Conservation (phyloP, 2,113 vertebrate genomes). For the Lycaon pictus region DNA sequence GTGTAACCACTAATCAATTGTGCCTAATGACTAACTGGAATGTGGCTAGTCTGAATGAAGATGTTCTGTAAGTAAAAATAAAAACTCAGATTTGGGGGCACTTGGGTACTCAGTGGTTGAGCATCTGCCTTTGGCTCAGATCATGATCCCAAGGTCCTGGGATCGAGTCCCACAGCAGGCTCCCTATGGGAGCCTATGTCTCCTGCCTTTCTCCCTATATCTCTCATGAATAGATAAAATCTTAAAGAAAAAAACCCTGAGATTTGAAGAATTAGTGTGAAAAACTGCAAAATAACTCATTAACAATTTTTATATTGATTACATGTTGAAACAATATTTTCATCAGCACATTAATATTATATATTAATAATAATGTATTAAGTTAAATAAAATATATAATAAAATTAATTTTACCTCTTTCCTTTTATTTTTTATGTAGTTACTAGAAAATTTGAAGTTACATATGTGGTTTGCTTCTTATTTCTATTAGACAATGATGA, state of each 20-base stretch:
- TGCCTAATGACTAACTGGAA: background rate
- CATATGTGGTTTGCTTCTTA: background rate
- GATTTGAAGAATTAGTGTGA: background rate
- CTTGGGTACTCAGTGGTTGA: too few relatives aligned
- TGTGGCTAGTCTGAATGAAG: background rate
- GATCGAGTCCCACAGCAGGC: too few relatives aligned
- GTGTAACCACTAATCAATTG: background rate
- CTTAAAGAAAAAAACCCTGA: too few relatives aligned
- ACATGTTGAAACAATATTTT: background rate
- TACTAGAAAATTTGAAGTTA: slow-evolving; percentile 21
- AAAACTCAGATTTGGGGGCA: background rate
- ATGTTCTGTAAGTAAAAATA: background rate
- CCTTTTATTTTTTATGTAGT: background rate
- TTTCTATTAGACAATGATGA: background rate
- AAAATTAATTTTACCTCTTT: background rate
- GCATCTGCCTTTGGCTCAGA: too few relatives aligned
- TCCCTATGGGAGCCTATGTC: too few relatives aligned
- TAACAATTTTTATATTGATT: background rate
- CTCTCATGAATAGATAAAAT: too few relatives aligned
- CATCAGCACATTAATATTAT: background rate
- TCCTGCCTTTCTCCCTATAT: too few relatives aligned
- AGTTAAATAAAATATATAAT: background rate
- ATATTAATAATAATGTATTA: background rate
- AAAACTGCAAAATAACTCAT: background rate
- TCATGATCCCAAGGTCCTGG: too few relatives aligned